These are phyloP conservation scores for Theonella swinhoei DNA, from an alignment of 37 sponge, comb jelly and placozoan genomes.

Conservation along the genomic window DNA sequence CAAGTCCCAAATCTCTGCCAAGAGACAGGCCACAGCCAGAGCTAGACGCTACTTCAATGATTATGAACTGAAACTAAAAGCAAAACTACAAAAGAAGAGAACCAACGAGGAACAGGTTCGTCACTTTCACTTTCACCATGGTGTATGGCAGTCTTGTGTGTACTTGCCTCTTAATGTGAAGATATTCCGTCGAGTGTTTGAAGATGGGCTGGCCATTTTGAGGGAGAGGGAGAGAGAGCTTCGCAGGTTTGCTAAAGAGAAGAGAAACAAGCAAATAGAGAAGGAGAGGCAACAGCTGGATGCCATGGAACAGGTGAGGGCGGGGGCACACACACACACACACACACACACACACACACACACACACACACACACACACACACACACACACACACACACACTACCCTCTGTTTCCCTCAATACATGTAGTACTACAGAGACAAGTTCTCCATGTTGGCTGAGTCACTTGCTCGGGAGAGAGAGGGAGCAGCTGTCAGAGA, in stretches of 20 bases:
- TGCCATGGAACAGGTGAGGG: constrained; percentile 45
- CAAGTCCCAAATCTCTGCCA: not conserved
- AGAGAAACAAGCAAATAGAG: constrained; percentile 25
- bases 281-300: constrained; percentile 42
- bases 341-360: too few relatives aligned
- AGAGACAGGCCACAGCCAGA: constrained; percentile 28
- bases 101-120: constrained; percentile 70
- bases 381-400: too few relatives aligned
- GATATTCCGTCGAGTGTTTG: constrained; percentile 67
- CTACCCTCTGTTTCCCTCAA: too few relatives aligned
- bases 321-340: too few relatives aligned
- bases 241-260: constrained; percentile 57
- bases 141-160: not conserved
- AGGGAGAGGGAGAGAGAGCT: constrained; percentile 65
- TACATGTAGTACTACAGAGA: constrained; percentile 63
- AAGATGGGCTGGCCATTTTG: constrained; percentile 70
- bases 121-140: not conserved
- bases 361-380: too few relatives aligned
- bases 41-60: constrained; percentile 70
- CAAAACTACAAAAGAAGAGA: constrained; percentile 64
- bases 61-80: constrained; percentile 65
- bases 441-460: constrained; percentile 66
- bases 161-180: constrained; percentile 6
- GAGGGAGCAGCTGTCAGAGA: constrained; percentile 45
- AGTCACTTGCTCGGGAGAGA: constrained; percentile 55